Evolutionary conservation across 1,140 invertebrate species (phyloP), one percentile per base, ranked within the genome.

Genomic region (Drosophila athabasca): DNA sequence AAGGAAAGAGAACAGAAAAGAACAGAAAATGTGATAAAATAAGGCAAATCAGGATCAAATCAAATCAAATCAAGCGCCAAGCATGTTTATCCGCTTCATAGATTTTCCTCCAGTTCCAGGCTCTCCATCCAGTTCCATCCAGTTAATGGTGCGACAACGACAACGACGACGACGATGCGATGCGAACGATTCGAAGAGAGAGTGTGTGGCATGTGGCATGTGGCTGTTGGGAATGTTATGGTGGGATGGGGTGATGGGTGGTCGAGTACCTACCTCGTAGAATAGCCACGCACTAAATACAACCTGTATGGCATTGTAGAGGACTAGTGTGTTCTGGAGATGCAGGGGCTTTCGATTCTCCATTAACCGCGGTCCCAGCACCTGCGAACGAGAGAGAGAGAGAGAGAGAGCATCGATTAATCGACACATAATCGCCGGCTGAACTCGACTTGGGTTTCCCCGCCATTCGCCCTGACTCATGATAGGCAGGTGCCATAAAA

Each of bases 221-320:
- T 50, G 60, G 61, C 48, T 35, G 65, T 58, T 48, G 60, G 76
- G 31, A 39, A 5, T 39, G 35, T 39, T 71, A 35, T 65, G 24
- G 60, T 46, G n/a, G 44, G 19, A 24, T 13, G 26, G 22, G 43
- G 44, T 35, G 35, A 9, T 17, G 35, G 49, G 49, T 13, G 13
- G 7, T 46, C 35, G 50, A 49, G 22, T 62, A 91, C 92, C 93
- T 94, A 97, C 96, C 94, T 96, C 95, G 81, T 95, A 94, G 92
- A 97, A 97, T 45, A 98, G 92, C 95, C 96, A 97, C 50, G 94
- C 92, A 79, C 96, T 97, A 87, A 97, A 96, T 83, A 97, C 79
- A 53, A 98, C 96, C 94, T 98, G 96, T 73, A 95, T 93, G 61
- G 96, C 93, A 93, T 98, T 98, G 92, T 98, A 98, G 52, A 94